Evolutionary conservation across 2,888 invertebrate species (phyloP), one percentile per base, ranked within the genome.

Genomic region (Melinopterus prodromus): DNA sequence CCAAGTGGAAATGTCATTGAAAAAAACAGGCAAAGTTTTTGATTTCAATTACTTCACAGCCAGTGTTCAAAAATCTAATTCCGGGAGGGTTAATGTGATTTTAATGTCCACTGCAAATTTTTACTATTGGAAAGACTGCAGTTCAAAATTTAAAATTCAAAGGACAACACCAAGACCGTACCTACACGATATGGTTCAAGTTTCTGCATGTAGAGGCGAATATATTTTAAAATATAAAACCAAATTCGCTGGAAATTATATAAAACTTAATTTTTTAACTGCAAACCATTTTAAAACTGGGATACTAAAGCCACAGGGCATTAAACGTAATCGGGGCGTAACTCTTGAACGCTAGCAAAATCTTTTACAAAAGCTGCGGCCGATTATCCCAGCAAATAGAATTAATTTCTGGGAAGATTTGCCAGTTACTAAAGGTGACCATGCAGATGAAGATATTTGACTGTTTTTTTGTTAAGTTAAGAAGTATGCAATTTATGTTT

Each of bases 1-100:
- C 79, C 82, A 83, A 81, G 84, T 87, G n/a, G 85, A 86, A 79
- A 12, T 70, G 36, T 70, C 35, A n/a, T 38, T 77, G 6, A 15
- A 38, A 16, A 35, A 53, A 72, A 78, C 12, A 26, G 16, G 26
- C 7, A 78, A 74, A 26, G 72, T 78, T 7, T 71, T 14, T 9
- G 69, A 72, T 71, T 78, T 78, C 26, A 15, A 26, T 26, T 70
- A 77, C 70, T 77, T 77, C 37, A 26, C 35, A 26, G 14, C 7
- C 6, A 7, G 26, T 7, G 70, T 70, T 16, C 0, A 70, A 14
- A 26, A 26, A 15, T 26, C 70, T 14, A 77, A 77, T 36, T 35
- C 14, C 35, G n/a, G 26, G 35, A 77, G 15, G 6, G 37, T 70
- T 70, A 69, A 38, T 14, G 6, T 76, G 16, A 76, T n/a, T 2